Evolutionary conservation across 2,888 invertebrate genomes (phyloP), one percentile per base, ranked within the genome.

Genomic region (Ornithoptera priamus): DNA sequence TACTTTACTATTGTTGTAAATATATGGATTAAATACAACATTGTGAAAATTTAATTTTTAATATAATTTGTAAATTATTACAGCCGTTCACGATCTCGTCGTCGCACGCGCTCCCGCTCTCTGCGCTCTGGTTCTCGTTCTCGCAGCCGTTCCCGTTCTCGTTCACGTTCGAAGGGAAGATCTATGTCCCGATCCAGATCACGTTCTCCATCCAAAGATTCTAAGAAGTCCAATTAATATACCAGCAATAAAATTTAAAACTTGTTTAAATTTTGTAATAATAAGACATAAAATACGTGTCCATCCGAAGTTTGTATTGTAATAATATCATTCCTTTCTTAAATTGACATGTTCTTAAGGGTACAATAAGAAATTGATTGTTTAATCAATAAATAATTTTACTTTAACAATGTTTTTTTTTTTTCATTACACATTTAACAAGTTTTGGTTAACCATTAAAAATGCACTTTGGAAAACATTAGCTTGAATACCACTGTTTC

Each of bases 71-170:
- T 65, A 70, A 74, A 72, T 82, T 74, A 81, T 83, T 74, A 20
- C 90, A 92, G 92, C 75, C 94, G 95, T 30, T 95, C 95, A 75
- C 93, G 95, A 78, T 95, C 95, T 36, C 90, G 92, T 68, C 89
- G 92, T 62, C 94, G 95, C 77, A 94, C 95, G 71, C 93, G 95
- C 69, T 95, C 95, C 22, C 93, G 94, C 76, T 88, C 93, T 74
- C 80, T 93, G 72, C 91, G 92, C 72, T 93, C 93, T 1, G 92
- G 93, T 57, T 93, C 93, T 7, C 90, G 92, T 72, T 85, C 85
- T 7, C 86, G 91, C 76, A 87, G 88, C 75, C 92, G 93, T 76
- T 87, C 87, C 75, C 89, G 93, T 72, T 92, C 92, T n/a, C 90
- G 92, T 74, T 92, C 93, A n/a, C 92, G 92, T 75, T 92, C 92